Base-by-base conservation (phyloP, 2,888 invertebrate genomes). In the Herminia tarsipennalis region DNA sequence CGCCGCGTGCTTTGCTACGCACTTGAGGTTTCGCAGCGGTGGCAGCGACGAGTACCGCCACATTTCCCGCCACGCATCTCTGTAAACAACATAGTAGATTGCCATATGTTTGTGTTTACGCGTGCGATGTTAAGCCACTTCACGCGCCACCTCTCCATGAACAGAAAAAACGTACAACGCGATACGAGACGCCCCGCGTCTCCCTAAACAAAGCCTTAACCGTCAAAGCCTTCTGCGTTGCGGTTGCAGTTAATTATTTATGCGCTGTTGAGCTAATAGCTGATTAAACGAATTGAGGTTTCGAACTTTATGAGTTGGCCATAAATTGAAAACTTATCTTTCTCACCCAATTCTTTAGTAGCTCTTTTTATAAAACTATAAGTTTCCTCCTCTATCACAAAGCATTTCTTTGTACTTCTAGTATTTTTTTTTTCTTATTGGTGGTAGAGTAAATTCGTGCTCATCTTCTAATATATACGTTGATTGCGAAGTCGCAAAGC, bases 221-320 rank as follows among this genome's bases (percentile, higher is more conserved):
- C n/a, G n/a, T n/a, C n/a, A n/a, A n/a, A n/a, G n/a, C n/a, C n/a
- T n/a, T n/a, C n/a, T n/a, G n/a, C n/a, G n/a, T n/a, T n/a, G n/a
- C n/a, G n/a, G n/a, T n/a, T n/a, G n/a, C n/a, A 51, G 37, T 30
- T 43, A 21, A 37, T 42, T 48, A 30, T 45, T 43, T 33, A 43
- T 52, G 36, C 47, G 47, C 39, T 43, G 47, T 40, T 43, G 43
- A 43, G 47, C 47, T 52, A 47, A 29, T 33, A 51, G 29, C 30
- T 41, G 41, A 43, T 50, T 36, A 14, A 36, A 37, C 41, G 38
- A 6, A 41, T 41, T 42, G 33, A 51, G 39, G 2, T 50, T 54
- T 35, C 45, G 45, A 42, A 50, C 42, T 54, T 46, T 54, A 50
- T 42, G 42, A 42, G 54, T 45, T 54, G 42, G 18, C 49, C 54